Percentiles rank a stretch among this genome's conserved stretches.
Conservation (phyloP, 2,888 invertebrate species). For the Chirona hameri region DNA sequence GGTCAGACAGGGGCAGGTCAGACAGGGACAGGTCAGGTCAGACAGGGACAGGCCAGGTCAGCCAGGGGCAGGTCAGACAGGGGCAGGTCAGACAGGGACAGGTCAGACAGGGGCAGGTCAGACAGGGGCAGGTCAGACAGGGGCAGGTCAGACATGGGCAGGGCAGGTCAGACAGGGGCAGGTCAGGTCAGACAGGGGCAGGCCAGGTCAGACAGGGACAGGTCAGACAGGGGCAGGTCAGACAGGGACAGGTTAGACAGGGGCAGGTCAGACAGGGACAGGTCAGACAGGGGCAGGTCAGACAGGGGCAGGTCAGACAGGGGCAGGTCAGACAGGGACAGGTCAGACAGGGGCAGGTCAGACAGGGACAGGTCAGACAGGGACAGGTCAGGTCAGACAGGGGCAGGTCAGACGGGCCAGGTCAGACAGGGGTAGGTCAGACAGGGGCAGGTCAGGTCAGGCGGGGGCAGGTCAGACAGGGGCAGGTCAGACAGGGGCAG, state of each 20-base stretch:
- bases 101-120: background rate
- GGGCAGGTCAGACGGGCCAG: background rate
- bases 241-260: constrained; percentile 12
- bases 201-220: background rate
- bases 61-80: background rate
- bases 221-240: background rate
- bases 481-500: background rate
- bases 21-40: too few relatives aligned
- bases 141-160: too few relatives aligned
- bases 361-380: background rate
- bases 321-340: background rate
- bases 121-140: background rate
- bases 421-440: constrained; percentile 12
- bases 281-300: constrained; percentile 12
- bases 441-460: background rate
- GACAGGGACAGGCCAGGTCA: too few relatives aligned
- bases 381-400: too few relatives aligned
- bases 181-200: too few relatives aligned
- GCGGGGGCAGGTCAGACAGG: background rate
- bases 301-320: background rate
- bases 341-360: background rate
- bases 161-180: background rate
- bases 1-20: background rate
- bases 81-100: background rate
- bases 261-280: background rate